phyloP scores from a whole-genome alignment of 2,888 invertebrate genomes.

The Marronus borbonicus region DNA sequence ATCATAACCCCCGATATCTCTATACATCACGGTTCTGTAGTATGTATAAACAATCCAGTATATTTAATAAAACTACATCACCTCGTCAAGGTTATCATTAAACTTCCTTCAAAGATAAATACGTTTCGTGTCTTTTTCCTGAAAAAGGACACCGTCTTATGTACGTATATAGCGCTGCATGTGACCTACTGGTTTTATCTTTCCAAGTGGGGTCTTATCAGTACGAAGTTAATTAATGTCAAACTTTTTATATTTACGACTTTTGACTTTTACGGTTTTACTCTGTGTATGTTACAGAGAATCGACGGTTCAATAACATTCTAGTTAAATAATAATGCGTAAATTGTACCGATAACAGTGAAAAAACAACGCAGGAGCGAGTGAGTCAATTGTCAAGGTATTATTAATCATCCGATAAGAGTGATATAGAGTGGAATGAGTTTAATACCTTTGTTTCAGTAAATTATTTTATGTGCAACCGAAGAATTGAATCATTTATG shows the following conservation, averaged over 20 bases:
- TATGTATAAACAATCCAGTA: no score
- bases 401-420: conserved; percentile 10
- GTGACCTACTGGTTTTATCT: conserved; percentile 43
- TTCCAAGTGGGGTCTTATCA: conserved; percentile 35
- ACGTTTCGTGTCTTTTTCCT: background rate
- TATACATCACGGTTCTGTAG: no score
- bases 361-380: background rate
- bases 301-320: conserved; percentile 43
- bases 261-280: conserved; percentile 43
- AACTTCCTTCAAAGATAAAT: conserved; percentile 19
- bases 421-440: background rate
- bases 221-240: conserved; percentile 39
- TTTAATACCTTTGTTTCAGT: no score
- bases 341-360: conserved; percentile 12
- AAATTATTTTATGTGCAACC: no score
- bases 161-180: background rate
- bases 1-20: no score
- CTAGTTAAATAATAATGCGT: conserved; percentile 40
- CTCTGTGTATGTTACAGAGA: conserved; percentile 13
- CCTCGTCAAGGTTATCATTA: conserved; percentile 21
- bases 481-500: no score
- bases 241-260: conserved; percentile 45
- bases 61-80: background rate
- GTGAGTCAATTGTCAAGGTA: conserved; percentile 6
- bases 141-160: conserved; percentile 1